Evolutionary conservation across 2,797 vertebrate species (phyloP), one percentile per base, ranked within the genome.

Genomic region (Podarcis siculus): DNA sequence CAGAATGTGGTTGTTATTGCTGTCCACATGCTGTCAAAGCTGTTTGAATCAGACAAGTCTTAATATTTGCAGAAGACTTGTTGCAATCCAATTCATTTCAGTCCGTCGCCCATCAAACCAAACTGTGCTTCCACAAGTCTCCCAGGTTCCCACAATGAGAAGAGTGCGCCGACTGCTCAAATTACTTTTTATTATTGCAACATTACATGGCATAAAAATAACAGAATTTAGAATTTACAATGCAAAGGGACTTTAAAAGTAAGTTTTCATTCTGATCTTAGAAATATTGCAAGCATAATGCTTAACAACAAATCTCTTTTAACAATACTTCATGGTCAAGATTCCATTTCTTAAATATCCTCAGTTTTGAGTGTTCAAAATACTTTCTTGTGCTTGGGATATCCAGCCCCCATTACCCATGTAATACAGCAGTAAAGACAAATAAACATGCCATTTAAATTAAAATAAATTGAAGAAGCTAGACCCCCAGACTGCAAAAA

Each of bases 341-440:
- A 90, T 93, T 92, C 79, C 75, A 86, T 86, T 61, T 83, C 49
- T 42, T 2, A 88, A 77, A 37, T 87, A 87, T 85, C 90, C 27
- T 94, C 90, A 89, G 91, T 88, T 75, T 94, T 87, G 37, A 93
- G 0, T 90, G 81, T 89, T 96, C 92, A 49, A 94, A 93, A 95
- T 92, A 61, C 4, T 75, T 90, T 93, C 92, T 96, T 93, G 95
- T 95, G 94, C 92, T 95, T 96, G 96, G 96, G 94, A 97, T 97
- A 95, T 96, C 97, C 96, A 97, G 96, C 96, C 96, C 95, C 96
- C 96, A 95, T 93, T 95, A 92, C 84, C 90, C 87, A 86, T 81
- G 95, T 94, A 95, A 94, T 95, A 95, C 96, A 97, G 96, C 96
- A 97, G 96, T 91, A 96, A 94, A 97, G 96, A 97, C 95, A 95